Conservation (phyloP, 2,113 vertebrate genomes). For the Syngnathoides biaculeatus region DNA sequence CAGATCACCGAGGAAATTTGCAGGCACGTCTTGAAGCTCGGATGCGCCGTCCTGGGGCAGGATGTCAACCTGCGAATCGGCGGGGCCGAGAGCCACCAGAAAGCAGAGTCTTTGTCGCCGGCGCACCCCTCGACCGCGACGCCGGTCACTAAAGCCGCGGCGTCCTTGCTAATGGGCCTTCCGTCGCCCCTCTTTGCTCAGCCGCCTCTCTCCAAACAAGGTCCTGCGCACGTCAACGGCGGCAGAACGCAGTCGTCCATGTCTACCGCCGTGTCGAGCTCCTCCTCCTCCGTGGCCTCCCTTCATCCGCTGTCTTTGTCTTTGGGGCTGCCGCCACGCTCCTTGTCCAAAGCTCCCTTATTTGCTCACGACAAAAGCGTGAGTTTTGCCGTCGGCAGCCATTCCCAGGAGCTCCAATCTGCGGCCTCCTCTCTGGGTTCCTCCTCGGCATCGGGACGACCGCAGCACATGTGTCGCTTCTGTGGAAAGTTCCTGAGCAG, state of each 20-base stretch:
- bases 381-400: constrained; percentile 53
- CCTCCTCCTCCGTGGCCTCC: constrained; percentile 66
- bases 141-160: constrained; percentile 37
- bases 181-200: constrained; percentile 67
- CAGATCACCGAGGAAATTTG: constrained; percentile 93
- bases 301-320: constrained; percentile 72
- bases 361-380: constrained; percentile 59
- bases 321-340: constrained; percentile 70
- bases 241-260: constrained; percentile 51
- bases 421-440: constrained; percentile 55
- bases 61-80: constrained; percentile 62
- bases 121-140: constrained; percentile 55
- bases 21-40: constrained; percentile 83
- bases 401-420: constrained; percentile 67
- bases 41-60: constrained; percentile 72
- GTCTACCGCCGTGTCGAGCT: constrained; percentile 49
- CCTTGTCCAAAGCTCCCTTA: constrained; percentile 70
- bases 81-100: constrained; percentile 50
- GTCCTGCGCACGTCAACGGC: constrained; percentile 47
- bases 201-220: constrained; percentile 62
- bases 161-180: constrained; percentile 58
- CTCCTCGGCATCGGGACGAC: constrained; percentile 55
- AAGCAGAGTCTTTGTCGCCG: constrained; percentile 53
- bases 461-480: constrained; percentile 83
- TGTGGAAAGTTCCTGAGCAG: constrained; percentile 91